These are phyloP conservation scores for Nymphalis c-album DNA, from an alignment of 2,888 invertebrate genomes.

Conservation along the genomic window DNA sequence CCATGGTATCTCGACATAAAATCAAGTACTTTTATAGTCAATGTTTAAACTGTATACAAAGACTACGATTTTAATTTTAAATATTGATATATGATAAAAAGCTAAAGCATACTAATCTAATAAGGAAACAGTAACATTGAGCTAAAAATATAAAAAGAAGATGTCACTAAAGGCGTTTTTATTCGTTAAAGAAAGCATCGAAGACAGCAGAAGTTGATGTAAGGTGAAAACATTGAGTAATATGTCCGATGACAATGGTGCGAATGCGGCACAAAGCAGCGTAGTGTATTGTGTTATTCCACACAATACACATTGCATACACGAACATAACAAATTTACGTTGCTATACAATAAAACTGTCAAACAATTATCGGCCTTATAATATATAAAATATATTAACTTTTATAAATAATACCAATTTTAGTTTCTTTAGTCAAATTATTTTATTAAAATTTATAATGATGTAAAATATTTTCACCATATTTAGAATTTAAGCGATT, in stretches of 20 bases:
- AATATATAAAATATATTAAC: not conserved
- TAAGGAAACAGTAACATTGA: slow-evolving; percentile 12
- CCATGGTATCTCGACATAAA: no score
- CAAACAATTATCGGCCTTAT: slow-evolving; percentile 49
- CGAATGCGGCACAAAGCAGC: slow-evolving; percentile 76
- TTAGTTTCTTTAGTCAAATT: no score
- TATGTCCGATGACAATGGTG: slow-evolving; percentile 77
- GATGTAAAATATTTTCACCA: no score
- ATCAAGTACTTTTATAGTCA: no score
- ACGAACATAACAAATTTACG: slow-evolving; percentile 57
- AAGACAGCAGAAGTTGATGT: slow-evolving; percentile 70
- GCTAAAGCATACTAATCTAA: slow-evolving; percentile 9
- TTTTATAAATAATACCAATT: not conserved
- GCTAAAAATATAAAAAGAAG: slow-evolving; percentile 10
- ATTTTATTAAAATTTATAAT: no score
- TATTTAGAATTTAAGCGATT: no score
- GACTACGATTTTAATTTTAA: not conserved
- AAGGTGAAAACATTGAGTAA: slow-evolving; percentile 77
- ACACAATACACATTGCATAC: slow-evolving; percentile 77
- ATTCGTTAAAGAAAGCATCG: slow-evolving; percentile 68
- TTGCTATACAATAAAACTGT: slow-evolving; percentile 54
- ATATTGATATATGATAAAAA: not conserved
- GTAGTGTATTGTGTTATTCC: slow-evolving; percentile 73
- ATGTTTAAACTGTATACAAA: no score
- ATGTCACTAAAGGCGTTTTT: slow-evolving; percentile 46